A percentile compares a stretch with the other conserved stretches of the same genome.
These are phyloP conservation scores for Merodon equestris DNA, from an alignment of 2,888 invertebrate genomes.

Conservation along the genomic window DNA sequence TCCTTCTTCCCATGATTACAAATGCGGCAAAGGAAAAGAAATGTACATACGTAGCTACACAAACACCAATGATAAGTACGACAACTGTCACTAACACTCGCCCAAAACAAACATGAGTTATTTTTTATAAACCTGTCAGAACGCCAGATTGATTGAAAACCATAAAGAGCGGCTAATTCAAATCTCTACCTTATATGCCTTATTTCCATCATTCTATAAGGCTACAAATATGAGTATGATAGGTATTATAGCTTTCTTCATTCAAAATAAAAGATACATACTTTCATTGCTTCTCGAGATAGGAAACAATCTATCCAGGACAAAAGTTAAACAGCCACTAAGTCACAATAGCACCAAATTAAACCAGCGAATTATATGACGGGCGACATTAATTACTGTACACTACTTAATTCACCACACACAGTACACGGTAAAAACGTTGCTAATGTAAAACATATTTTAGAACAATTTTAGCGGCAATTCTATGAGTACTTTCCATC, in stretches of 20 bases:
- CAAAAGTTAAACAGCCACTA: constrained; percentile 21
- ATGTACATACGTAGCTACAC: not conserved
- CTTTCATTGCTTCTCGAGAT: constrained; percentile 59
- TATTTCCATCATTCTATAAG: not conserved
- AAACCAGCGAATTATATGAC: too few species aligned
- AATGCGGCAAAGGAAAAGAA: constrained; percentile 20
- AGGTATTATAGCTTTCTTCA: too few species aligned
- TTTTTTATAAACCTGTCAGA: constrained; percentile 46
- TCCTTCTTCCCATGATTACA: constrained; percentile 11
- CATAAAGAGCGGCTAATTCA: constrained; percentile 51
- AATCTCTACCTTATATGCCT: constrained; percentile 14
- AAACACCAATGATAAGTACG: constrained; percentile 5
- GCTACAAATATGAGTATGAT: constrained; percentile 5
- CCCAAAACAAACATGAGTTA: constrained; percentile 30
- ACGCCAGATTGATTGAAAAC: constrained; percentile 36
- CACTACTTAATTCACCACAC: constrained; percentile 37
- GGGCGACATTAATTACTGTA: constrained; percentile 39
- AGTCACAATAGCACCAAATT: too few species aligned
- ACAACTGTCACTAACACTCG: constrained; percentile 35
- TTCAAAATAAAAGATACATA: constrained; percentile 42
- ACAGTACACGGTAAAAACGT: constrained; percentile 21
- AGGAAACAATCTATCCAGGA: constrained; percentile 33
- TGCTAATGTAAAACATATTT: constrained; percentile 37
- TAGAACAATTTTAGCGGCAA: constrained; percentile 43
- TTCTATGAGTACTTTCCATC: constrained; percentile 14